Base-by-base conservation (phyloP, 2,888 invertebrate species). In the Stenoptilia bipunctidactyla region DNA sequence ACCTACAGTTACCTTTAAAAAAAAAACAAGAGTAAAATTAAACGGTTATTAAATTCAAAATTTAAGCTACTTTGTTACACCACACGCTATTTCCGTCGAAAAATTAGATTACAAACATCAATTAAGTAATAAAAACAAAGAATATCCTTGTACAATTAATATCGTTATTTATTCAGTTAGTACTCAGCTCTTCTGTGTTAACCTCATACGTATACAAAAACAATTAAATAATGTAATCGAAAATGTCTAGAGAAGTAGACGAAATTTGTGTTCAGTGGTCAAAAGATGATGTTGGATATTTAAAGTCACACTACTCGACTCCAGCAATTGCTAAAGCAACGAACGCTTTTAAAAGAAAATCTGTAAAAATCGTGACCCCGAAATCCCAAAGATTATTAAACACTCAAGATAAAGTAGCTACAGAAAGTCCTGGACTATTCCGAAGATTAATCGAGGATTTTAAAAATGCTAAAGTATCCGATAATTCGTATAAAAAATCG, bases 301-400 rank as follows among this genome's bases (percentile, higher is more conserved):
- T 72, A 1, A 66, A 61, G 1, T 56, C 74, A 0, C 66, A 62
- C 46, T 73, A 70, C 41, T 46, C 62, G 0, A 50, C 53, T 1
- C 49, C 58, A 0, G 47, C 47, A 27, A 56, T 64, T 0, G 41
- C 51, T 0, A 64, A 52, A 10, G 61, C 61, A 2, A 64, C 54
- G 0, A 62, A 67, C 1, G 54, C 47, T 1, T 77, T 74, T 72
- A 76, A 69, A 47, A 51, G 56, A 8, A 80, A 76, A 50, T 70
- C 73, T 0, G 70, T 74, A n/a, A n/a, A n/a, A n/a, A n/a, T n/a
- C n/a, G 43, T 65, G n/a, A 75, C 73, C 0, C 73, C 77, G 0
- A 79, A 73, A 52, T 68, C 76, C 0, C 74, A 70, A 6, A 55
- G 66, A 6, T n/a, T n/a, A n/a, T n/a, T n/a, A n/a, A n/a, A n/a